A percentile compares a stretch with the other conserved stretches of the same genome.
Conservation (phyloP, 2,797 vertebrate genomes). For the Notamacropus eugenii region DNA sequence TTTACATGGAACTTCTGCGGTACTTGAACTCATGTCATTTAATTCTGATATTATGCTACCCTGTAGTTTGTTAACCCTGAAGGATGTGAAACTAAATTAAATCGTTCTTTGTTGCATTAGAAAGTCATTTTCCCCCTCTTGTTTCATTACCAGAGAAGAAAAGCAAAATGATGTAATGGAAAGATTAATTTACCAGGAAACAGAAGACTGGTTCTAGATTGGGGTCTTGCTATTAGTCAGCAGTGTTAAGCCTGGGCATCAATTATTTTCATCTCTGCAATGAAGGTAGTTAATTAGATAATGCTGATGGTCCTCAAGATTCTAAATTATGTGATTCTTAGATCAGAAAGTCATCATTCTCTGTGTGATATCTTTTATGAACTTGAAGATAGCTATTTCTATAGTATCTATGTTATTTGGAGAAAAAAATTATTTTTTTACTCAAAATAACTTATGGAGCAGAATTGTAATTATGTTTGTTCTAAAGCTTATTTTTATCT, state of each 20-base stretch:
- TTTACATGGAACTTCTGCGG: not conserved
- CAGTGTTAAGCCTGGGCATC: not conserved
- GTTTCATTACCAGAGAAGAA: not conserved
- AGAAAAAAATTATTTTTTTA: not conserved
- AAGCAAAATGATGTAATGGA: not conserved
- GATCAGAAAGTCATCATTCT: not conserved
- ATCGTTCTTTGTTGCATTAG: not conserved
- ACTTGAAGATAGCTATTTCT: not conserved
- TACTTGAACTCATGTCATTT: not conserved
- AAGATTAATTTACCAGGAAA: not conserved
- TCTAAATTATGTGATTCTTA: conserved; percentile 14
- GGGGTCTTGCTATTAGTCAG: conserved; percentile 15
- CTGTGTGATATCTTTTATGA: not conserved
- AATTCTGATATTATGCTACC: not conserved
- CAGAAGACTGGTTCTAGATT: not conserved
- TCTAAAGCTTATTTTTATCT: not conserved
- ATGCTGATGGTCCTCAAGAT: not conserved
- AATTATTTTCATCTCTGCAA: conserved; percentile 21
- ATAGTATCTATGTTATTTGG: not conserved
- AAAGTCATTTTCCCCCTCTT: not conserved
- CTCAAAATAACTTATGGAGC: not conserved
- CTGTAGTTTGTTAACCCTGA: not conserved
- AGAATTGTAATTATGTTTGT: not conserved
- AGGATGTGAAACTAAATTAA: not conserved
- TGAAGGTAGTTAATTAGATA: conserved; percentile 22